Evolutionary conservation across 37 sponge, comb jelly and placozoan species (phyloP), one percentile per base, ranked within the genome.

Genomic region (Geodia barretti): DNA sequence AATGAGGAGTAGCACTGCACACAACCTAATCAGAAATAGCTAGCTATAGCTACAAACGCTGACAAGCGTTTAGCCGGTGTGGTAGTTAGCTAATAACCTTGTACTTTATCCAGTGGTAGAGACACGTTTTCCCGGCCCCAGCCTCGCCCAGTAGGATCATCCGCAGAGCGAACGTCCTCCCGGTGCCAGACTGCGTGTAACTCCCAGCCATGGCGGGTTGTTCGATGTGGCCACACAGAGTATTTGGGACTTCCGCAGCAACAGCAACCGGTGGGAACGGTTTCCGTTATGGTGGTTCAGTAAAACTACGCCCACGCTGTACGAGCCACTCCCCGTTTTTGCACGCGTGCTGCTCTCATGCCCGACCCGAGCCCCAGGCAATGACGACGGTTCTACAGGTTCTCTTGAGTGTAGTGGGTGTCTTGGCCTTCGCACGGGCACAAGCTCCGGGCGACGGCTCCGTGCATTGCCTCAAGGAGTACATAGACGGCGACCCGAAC

Each of bases 91-190:
- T 39, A 31, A 33, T n/a, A 34, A 68, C 76, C 72, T 74, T 64
- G 80, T 83, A 63, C 69, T 83, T 83, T 14, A 88, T 74, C 39
- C 90, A 64, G 77, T 90, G 72, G 76, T 79, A 90, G 28, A 90
- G 75, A 36, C 86, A 69, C 68, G 75, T 89, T 42, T 89, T 89
- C 21, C 90, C 90, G 5, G 85, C 61, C 0, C 80, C 85, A 19
- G 79, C 73, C 65, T 89, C 90, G 1, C 90, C 90, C 21, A 89
- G 75, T n/a, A 89, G 60, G 33, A 71, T 79, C 61, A 82, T 71
- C n/a, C 82, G 81, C 25, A 83, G 32, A 0, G 75, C 47, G 71
- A 38, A 34, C 30, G 66, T 65, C 4, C 58, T 47, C 54, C 54
- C 14, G 54, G 14, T 7, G n/a, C n/a, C n/a, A n/a, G n/a, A n/a